Evolutionary conservation across 2,113 vertebrate genomes (phyloP), one percentile per base, ranked within the genome.

Genomic region (Channa maculata): DNA sequence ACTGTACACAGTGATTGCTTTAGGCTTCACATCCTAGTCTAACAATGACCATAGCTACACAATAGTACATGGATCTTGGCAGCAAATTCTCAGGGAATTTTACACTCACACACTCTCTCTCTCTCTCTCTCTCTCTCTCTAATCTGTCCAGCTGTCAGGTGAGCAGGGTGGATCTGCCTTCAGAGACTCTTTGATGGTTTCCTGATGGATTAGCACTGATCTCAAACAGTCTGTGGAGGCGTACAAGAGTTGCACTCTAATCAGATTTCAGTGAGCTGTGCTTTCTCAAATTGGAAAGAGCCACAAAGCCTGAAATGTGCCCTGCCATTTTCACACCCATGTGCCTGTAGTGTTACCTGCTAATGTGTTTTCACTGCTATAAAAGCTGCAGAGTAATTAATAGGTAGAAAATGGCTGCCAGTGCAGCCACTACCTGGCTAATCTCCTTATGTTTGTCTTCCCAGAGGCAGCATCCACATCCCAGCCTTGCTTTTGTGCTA

Each of bases 71-170:
- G 3, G 34, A 51, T 71, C 53, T 53, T 82, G 38, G 51, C 34
- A 46, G 48, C 36, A 48, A 45, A 57, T 33, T 64, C 37, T 59
- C 75, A 84, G 45, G 63, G 72, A 52, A 58, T 36, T 52, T 72
- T 12, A 65, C 43, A 34, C 24, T 49, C 50, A 52, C 34, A 57
- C 55, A 53, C 60, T 38, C 46, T 24, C 24, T 24, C 24, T 24
- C 24, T 24, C 24, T 24, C 24, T 24, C 24, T 24, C 24, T 24
- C 24, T 24, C 24, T 24, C 24, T 24, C 24, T 24, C 24, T 68
- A 64, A 72, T 77, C 52, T 54, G 55, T 67, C n/a, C 86, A 89
- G 84, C 89, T 87, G 90, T 90, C 88, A 90, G 90, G 80, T 89
- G 88, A 82, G 63, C 34, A 0, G 73, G 69, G 77, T 39, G 75